Percentiles rank a stretch among this genome's conserved stretches.
Conservation (phyloP, 2,113 vertebrate species). For the Zootoca vivipara region DNA sequence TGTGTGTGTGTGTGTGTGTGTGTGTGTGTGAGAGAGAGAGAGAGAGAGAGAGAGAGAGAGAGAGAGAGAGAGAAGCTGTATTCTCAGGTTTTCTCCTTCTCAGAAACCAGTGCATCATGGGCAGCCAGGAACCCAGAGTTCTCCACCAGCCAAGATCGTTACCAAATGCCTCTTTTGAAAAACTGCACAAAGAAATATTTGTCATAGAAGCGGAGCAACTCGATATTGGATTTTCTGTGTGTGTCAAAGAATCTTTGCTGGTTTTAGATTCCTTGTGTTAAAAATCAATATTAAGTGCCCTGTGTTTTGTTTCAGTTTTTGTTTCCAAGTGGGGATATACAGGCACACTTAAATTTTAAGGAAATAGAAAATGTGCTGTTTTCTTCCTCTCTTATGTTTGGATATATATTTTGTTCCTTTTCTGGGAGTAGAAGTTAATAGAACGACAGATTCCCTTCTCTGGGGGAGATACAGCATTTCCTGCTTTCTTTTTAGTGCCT, state of each 20-base stretch:
- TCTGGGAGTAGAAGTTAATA: background rate
- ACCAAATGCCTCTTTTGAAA: background rate
- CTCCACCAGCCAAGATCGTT: background rate
- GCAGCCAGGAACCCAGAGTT: background rate
- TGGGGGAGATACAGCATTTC: background rate
- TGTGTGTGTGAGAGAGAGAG: too few species aligned
- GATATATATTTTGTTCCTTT: background rate
- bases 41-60: too few species aligned
- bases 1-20: too few species aligned
- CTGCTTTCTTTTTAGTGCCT: background rate
- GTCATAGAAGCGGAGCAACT: background rate
- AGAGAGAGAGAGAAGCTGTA: too few species aligned
- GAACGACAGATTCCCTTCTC: background rate
- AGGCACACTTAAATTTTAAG: background rate
- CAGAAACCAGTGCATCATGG: background rate
- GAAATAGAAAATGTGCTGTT: background rate
- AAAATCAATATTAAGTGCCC: slow-evolving; percentile 15
- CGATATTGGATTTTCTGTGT: slow-evolving; percentile 14
- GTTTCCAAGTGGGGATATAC: background rate
- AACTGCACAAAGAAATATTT: background rate
- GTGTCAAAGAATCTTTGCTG: background rate
- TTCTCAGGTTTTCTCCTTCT: background rate
- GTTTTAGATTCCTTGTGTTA: background rate
- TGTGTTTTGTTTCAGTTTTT: background rate
- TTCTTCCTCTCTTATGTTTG: background rate